Base-by-base conservation (phyloP, 2,888 invertebrate genomes). In the Thalpophila matura region DNA sequence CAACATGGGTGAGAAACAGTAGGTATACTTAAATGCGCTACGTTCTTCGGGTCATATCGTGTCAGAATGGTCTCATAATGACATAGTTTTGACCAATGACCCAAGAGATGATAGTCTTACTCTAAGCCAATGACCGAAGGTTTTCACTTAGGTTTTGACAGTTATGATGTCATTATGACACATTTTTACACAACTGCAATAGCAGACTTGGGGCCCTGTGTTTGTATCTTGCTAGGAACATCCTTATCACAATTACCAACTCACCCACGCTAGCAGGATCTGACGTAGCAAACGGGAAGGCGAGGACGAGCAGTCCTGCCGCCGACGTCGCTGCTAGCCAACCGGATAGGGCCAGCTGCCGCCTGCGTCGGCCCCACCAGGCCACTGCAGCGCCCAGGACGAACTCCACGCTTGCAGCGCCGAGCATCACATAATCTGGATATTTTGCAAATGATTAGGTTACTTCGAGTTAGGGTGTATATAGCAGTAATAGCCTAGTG, bases 391-490 rank as follows among this genome's bases (percentile, higher is more conserved):
- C 75, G 0, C 90, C 92, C 0, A 91, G 58, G 0, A 84, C 24
- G 37, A 90, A 91, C 72, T 93, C 92, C 0, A 79, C 73, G 0
- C 82, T 85, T 0, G 86, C 89, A 0, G 87, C 68, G 0, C 89
- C 90, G 3, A 93, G 60, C 40, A 80, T 81, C 33, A 91, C 84
- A 84, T 90, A 92, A 47, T 93, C 94, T 94, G 80, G 3, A 75
- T 73, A 9, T 2, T 40, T 45, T 49, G 2, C 0, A 24, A 10
- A 18, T 42, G n/a, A n/a, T n/a, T n/a, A n/a, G n/a, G n/a, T n/a
- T n/a, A n/a, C n/a, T n/a, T n/a, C n/a, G 10, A 18, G 6, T 18
- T 38, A 18, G 4, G 31, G 31, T n/a, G 12, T 10, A 4, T n/a
- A n/a, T n/a, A n/a, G n/a, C n/a, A n/a, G n/a, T n/a, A n/a, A n/a